A percentile compares a stretch with the other conserved stretches of the same genome.
Conservation (phyloP, 1,140 invertebrate genomes). For the Lepidostoma basale region DNA sequence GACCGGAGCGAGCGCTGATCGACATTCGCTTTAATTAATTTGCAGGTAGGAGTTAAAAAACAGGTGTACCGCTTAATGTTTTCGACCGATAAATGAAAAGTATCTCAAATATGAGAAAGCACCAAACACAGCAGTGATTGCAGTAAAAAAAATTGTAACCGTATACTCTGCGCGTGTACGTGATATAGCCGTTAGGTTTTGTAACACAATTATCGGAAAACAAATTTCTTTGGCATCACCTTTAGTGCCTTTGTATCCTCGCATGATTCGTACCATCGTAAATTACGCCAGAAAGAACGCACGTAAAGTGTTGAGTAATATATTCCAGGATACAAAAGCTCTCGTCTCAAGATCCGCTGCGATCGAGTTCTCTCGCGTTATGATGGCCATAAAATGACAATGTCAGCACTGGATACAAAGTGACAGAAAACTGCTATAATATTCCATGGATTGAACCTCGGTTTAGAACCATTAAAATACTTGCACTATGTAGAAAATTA, state of each 20-base stretch:
- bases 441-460: too few relatives aligned
- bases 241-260: neutral
- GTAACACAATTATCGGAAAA: neutral
- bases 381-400: neutral
- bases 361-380: neutral
- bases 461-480: too few relatives aligned
- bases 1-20: neutral
- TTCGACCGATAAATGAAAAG: neutral
- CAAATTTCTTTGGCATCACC: neutral
- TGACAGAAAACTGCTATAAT: too few relatives aligned
- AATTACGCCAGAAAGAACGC: neutral
- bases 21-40: too few relatives aligned
- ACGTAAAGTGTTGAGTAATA: neutral
- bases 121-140: neutral
- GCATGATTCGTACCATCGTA: neutral
- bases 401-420: neutral
- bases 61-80: neutral
- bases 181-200: neutral
- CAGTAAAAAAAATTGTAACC: neutral
- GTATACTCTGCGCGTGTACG: neutral
- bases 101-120: neutral
- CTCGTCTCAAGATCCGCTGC: neutral
- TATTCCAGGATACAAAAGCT: neutral
- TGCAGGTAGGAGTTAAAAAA: neutral
- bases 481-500: too few relatives aligned